phyloP scores from a whole-genome alignment of 2,888 invertebrate genomes.

The Rhingia campestris region DNA sequence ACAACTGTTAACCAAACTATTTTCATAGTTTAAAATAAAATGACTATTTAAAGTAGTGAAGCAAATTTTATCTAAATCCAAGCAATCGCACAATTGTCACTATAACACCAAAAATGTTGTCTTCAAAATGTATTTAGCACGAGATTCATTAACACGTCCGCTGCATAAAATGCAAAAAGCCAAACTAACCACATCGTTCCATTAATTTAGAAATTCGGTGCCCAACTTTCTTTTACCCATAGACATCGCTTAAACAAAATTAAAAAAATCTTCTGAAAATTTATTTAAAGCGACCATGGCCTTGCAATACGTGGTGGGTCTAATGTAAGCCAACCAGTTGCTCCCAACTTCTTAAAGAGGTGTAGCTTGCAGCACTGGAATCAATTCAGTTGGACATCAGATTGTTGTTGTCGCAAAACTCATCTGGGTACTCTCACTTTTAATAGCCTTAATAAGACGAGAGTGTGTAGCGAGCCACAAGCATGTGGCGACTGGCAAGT shows the following conservation, averaged over 20 bases:
- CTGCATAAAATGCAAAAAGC: constrained; percentile 39
- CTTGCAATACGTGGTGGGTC: constrained; percentile 38
- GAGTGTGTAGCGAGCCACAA: background rate
- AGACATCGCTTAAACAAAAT: constrained; percentile 32
- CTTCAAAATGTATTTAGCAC: constrained; percentile 16
- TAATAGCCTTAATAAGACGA: constrained; percentile 24
- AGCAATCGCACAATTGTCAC: background rate
- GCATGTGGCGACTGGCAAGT: background rate
- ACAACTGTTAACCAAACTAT: background rate
- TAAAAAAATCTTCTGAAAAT: constrained; percentile 35
- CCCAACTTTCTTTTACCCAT: constrained; percentile 58
- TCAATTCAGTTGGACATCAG: constrained; percentile 24
- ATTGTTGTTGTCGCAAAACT: constrained; percentile 46
- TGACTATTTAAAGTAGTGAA: background rate
- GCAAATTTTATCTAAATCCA: background rate
- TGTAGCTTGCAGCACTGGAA: constrained; percentile 13
- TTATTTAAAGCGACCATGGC: constrained; percentile 40
- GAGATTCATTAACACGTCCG: constrained; percentile 29
- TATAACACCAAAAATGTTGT: background rate
- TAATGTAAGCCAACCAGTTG: constrained; percentile 43
- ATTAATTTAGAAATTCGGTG: constrained; percentile 40
- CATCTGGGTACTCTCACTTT: constrained; percentile 60
- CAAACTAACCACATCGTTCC: constrained; percentile 30
- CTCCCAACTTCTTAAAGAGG: constrained; percentile 28
- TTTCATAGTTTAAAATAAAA: constrained; percentile 1